Evolutionary conservation across 2,797 vertebrate genomes (phyloP).

Genomic region (Sebastes nivosus): DNA sequence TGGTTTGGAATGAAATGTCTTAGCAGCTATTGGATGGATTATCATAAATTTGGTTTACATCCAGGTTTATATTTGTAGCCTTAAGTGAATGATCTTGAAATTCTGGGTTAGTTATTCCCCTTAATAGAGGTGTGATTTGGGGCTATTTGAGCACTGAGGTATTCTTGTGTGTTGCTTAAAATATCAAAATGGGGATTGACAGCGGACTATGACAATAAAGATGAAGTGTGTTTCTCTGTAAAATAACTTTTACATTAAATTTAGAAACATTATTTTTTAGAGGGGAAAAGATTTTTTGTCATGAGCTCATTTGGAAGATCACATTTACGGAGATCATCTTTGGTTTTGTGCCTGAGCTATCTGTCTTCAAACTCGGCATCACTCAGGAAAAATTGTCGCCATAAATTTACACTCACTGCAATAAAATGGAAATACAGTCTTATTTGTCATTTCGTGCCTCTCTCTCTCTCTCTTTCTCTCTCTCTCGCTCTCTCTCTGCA

Average conservation of each 20-base stretch:
- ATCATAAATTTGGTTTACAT: not conserved
- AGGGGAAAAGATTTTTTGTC: not conserved
- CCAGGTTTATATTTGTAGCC: not conserved
- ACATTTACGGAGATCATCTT: constrained; percentile 18
- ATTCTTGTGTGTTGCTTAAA: not conserved
- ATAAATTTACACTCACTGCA: constrained; percentile 53
- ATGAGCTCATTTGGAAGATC: constrained; percentile 16
- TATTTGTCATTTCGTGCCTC: constrained; percentile 34
- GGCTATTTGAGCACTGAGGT: not conserved
- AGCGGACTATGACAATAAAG: not conserved
- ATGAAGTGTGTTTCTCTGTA: not conserved
- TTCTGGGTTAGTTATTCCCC: not conserved
- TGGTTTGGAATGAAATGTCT: not conserved
- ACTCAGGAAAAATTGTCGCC: constrained; percentile 33
- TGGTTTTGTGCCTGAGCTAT: constrained; percentile 1
- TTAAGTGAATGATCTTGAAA: not conserved
- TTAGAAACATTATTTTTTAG: not conserved
- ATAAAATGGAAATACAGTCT: constrained; percentile 50
- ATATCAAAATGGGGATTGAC: not conserved
- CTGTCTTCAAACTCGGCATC: constrained; percentile 38
- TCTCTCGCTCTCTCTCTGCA: not conserved
- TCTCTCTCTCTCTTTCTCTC: not conserved
- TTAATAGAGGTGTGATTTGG: not conserved
- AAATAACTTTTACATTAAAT: not conserved
- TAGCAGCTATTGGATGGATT: not conserved